phyloP scores from a whole-genome alignment of 35 echinoderm and acorn worm genomes.

The Ophioderma brevispina region DNA sequence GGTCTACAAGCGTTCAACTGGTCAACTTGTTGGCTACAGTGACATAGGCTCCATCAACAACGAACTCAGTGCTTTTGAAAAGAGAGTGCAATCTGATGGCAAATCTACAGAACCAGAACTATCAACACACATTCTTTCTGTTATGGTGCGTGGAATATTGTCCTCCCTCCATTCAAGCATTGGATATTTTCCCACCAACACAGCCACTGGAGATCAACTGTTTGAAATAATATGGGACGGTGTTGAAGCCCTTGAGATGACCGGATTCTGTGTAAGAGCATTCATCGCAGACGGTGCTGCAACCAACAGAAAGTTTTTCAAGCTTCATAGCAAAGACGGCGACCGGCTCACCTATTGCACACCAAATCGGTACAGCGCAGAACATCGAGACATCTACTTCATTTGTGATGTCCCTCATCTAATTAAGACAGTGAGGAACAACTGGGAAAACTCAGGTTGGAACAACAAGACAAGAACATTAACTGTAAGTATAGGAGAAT shows the following conservation, averaged over 20 bases:
- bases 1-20: background rate
- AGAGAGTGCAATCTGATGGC: background rate
- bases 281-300: constrained; percentile 45
- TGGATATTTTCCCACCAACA: constrained; percentile 11
- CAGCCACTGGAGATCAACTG: constrained; percentile 16
- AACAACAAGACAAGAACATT: constrained; percentile 46
- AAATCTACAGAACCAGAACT: background rate
- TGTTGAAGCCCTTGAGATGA: constrained; percentile 12
- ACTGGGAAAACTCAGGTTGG: constrained; percentile 63
- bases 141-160: constrained; percentile 45
- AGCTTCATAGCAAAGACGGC: background rate
- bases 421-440: constrained; percentile 43
- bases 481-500: constrained; percentile 10
- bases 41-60: constrained; percentile 52
- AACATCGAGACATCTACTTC: constrained; percentile 13
- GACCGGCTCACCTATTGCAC: too few species aligned
- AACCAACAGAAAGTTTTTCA: constrained; percentile 42
- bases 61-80: background rate
- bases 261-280: constrained; percentile 17
- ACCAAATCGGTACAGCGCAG: too few species aligned
- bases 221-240: constrained; percentile 40
- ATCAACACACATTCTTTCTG: constrained; percentile 31
- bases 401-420: constrained; percentile 63
- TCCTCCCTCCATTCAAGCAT: constrained; percentile 22
- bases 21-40: constrained; percentile 43